Conservation (phyloP, 1,140 invertebrate species). For the Ericerus pela region DNA sequence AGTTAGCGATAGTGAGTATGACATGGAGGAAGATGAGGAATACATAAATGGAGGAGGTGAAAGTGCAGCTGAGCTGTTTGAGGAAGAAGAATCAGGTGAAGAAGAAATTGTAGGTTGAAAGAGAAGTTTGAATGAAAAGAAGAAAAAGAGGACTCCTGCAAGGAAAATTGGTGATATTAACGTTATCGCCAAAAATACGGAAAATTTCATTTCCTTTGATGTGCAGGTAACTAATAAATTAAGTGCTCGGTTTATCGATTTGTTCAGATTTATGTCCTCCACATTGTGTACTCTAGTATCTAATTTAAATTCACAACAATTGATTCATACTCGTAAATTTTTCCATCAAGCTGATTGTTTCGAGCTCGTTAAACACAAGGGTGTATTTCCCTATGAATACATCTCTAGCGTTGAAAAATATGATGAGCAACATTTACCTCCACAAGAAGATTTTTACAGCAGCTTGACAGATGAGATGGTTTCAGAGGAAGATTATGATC, state of each 20-base stretch:
- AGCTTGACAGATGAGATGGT: slow-evolving; percentile 26
- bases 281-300: slow-evolving; percentile 17
- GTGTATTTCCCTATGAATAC: slow-evolving; percentile 26
- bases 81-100: neutral
- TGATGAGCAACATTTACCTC: slow-evolving; percentile 25
- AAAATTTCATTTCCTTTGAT: neutral
- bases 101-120: neutral
- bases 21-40: neutral
- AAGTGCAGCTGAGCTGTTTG: no score
- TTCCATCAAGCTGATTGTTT: neutral
- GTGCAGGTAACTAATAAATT: neutral
- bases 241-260: slow-evolving; percentile 20
- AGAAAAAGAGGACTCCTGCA: no score
- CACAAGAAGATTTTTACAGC: slow-evolving; percentile 29
- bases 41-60: no score
- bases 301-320: neutral
- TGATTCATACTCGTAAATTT: neutral
- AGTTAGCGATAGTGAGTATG: no score
- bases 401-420: slow-evolving; percentile 23
- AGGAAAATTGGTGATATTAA: no score
- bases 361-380: slow-evolving; percentile 22
- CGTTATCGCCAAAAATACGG: neutral
- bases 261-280: slow-evolving; percentile 20
- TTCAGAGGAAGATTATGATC: slow-evolving; percentile 28
- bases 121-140: neutral